Percentiles rank a stretch among this genome's conserved stretches.
phyloP scores from a whole-genome alignment of 1,140 invertebrate genomes.

The Megalonaias nervosa region DNA sequence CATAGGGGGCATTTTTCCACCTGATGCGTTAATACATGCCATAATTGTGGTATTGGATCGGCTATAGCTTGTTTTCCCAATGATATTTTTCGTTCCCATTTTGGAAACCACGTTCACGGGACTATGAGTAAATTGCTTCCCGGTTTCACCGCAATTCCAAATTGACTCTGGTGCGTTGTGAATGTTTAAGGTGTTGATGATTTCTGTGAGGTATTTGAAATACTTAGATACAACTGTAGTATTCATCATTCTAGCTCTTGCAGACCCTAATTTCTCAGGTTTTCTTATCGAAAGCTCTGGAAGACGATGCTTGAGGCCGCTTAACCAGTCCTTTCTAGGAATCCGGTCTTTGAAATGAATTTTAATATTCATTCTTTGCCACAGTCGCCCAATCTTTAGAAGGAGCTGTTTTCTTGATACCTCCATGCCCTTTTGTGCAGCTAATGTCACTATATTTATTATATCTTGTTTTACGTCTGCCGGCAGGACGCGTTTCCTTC shows the following conservation, averaged over 20 bases:
- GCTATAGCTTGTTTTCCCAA: conserved; percentile 7
- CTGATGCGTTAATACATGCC: conserved; percentile 27
- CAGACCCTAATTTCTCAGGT: conserved; percentile 14
- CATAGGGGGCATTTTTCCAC: conserved; percentile 16
- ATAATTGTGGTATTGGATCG: conserved; percentile 18
- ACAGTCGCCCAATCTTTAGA: too few species aligned
- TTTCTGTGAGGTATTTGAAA: conserved; percentile 8
- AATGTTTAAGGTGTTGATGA: conserved; percentile 3
- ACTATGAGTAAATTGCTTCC: conserved; percentile 10
- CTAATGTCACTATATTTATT: too few species aligned
- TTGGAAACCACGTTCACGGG: conserved; percentile 8
- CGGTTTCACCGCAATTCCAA: conserved; percentile 33
- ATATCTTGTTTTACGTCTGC: too few species aligned
- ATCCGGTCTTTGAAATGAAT: too few species aligned
- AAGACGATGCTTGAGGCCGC: too few species aligned
- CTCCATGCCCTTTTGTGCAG: too few species aligned
- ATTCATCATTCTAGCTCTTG: conserved; percentile 24
- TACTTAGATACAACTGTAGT: conserved; percentile 13
- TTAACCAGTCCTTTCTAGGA: too few species aligned
- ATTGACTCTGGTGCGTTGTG: conserved; percentile 14
- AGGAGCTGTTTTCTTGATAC: too few species aligned
- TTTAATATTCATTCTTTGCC: too few species aligned
- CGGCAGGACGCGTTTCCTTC: too few species aligned
- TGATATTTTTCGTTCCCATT: conserved; percentile 7
- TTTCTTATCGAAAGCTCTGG: conserved; percentile 7